Base-by-base conservation (phyloP, 2,888 invertebrate species). In the Allophyes oxyacanthae region DNA sequence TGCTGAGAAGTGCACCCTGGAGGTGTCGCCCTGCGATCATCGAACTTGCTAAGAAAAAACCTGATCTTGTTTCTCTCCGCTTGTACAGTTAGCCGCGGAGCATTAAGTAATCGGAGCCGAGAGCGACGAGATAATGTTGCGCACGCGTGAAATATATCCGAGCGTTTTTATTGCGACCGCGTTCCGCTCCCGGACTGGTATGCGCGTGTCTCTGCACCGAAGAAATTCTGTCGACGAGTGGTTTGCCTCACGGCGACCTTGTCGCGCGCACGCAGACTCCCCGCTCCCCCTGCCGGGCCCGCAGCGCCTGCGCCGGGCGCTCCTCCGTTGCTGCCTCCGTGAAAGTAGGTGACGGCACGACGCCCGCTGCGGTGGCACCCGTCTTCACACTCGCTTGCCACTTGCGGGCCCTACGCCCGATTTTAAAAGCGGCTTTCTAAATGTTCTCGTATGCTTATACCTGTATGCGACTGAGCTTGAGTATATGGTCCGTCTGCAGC, bases 201-300 rank as follows among this genome's bases (percentile, higher is more conserved):
- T 88, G 87, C 82, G 86, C 82, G 86, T 87, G 90, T 89, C 85
- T 88, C 88, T 88, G 88, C 83, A 81, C 78, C 87, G 86, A 91
- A 90, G 91, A 91, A 88, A 90, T 91, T 91, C 87, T 89, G 88
- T 86, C 87, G 88, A 85, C 85, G 90, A 92, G 93, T 91, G 91
- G 93, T 92, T 93, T 91, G 92, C 93, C 93, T 93, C 89, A 89
- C 88, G 84, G 85, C 92, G 93, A 93, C 93, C 93, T 93, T 93
- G 92, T 87, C 83, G 81, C 79, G 78, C 79, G 76, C 74, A 75
- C 80, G 77, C 84, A 78, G 82, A 82, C 70, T 80, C 77, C 81
- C 74, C 77, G 65, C 78, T 65, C 61, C 66, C 64, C 53, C 67
- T 62, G 63, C 65, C 65, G 43, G 41, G 61, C 69, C 69, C 69